Evolutionary conservation across 2,888 invertebrate genomes (phyloP).

Genomic region (Eristalis pertinax): DNA sequence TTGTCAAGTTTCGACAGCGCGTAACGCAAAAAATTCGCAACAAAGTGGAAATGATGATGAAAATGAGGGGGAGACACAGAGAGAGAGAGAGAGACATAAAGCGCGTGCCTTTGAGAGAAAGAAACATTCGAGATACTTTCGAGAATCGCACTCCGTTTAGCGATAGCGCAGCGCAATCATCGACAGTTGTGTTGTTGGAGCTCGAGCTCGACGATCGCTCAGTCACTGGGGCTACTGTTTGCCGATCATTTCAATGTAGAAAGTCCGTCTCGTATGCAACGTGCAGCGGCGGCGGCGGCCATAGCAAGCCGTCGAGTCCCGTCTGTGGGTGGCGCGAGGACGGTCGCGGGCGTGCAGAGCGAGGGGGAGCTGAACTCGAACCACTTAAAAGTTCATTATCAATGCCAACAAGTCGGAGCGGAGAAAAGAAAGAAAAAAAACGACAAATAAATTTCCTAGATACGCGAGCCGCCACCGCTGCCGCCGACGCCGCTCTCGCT

Average conservation of each 20-base stretch:
- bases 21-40: constrained; percentile 35
- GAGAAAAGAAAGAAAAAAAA: constrained; percentile 31
- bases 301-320: too few species aligned
- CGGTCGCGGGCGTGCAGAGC: constrained; percentile 4
- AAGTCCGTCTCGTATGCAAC: constrained; percentile 57
- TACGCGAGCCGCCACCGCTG: not conserved
- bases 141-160: constrained; percentile 20
- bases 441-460: constrained; percentile 7
- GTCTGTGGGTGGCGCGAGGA: not conserved
- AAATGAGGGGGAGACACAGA: not conserved
- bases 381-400: constrained; percentile 68
- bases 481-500: not conserved
- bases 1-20: constrained; percentile 29
- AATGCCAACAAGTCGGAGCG: constrained; percentile 60
- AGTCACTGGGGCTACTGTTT: constrained; percentile 16
- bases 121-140: constrained; percentile 31
- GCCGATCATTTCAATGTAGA: constrained; percentile 32
- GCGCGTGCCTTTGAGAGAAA: not conserved
- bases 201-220: constrained; percentile 23
- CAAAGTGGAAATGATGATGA: not conserved
- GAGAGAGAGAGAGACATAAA: not conserved
- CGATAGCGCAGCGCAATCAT: not conserved
- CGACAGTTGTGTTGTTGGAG: not conserved
- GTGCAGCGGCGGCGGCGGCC: constrained; percentile 29
- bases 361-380: constrained; percentile 14